Conservation (phyloP, 2,113 vertebrate species). For the Cettia cetti region DNA sequence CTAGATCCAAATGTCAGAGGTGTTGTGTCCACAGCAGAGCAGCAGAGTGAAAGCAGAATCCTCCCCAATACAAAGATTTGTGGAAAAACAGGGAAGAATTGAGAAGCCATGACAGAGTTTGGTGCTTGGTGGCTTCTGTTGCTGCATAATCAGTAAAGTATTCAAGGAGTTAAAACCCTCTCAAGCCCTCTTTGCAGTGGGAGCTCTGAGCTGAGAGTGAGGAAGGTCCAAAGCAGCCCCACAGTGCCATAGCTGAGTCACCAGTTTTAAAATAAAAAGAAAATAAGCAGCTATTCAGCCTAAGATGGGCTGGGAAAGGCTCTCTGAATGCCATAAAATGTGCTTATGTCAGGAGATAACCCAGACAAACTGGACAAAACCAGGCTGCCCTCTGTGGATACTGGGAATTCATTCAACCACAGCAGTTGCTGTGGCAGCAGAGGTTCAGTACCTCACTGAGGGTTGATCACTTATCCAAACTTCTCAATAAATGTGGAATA, state of each 20-base stretch:
- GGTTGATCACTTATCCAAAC: background rate
- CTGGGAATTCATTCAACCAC: background rate
- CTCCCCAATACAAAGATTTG: background rate
- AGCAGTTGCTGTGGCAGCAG: background rate
- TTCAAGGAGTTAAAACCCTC: background rate
- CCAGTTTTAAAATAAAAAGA: background rate
- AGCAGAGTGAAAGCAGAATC: fast-evolving
- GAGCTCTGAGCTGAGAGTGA: background rate
- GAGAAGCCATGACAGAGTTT: background rate
- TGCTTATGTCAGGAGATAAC: background rate
- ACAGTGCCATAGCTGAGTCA: fast-evolving
- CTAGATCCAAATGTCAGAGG: background rate
- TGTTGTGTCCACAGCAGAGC: background rate
- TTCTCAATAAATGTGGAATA: background rate
- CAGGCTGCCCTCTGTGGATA: background rate
- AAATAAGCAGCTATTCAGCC: background rate
- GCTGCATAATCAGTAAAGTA: background rate
- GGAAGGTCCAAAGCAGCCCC: background rate
- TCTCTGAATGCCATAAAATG: background rate
- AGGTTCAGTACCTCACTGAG: background rate
- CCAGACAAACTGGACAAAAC: background rate
- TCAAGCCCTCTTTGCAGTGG: background rate
- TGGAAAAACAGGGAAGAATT: background rate
- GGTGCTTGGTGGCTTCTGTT: background rate
- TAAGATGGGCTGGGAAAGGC: background rate